Evolutionary conservation across 2,888 invertebrate species (phyloP), one percentile per base, ranked within the genome.

Genomic region (Unio delphinus): DNA sequence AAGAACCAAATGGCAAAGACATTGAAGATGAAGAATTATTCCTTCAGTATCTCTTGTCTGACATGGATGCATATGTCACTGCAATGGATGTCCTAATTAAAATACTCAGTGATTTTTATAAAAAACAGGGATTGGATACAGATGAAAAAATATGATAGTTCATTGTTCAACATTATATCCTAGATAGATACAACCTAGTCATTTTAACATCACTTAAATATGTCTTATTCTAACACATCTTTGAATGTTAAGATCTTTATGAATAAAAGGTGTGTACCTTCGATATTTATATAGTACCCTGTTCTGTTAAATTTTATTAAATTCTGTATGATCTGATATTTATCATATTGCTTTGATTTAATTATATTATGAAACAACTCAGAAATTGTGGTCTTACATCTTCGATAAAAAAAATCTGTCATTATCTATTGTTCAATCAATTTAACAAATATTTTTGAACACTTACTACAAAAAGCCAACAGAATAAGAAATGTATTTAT

Each of bases 91-190:
- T 77, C 28, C 70, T 83, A 8, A 71, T 85, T 18, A 73, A 75
- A 64, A 77, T 81, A 59, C 74, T 87, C n/a, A 75, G 78, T 59
- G 78, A 84, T 55, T 86, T 85, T 61, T 85, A 83, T 67, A 75
- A 66, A n/a, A 68, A 62, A 17, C 77, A 86, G 68, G 65, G 79
- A 61, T 71, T 87, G 11, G 82, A 87, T 72, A 68, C 72, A 4
- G 61, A 80, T 30, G 86, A 87, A 64, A 72, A 74, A 69, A 67
- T 77, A 8, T 76, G 45, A 45, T 11, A 45, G 45, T 45, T 45
- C 45, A 11, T 34, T 34, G 7, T 34, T 34, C 7, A 1, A 45
- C 45, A 11, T 11, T 11, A 45, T 45, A 11, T 11, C 34, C 34
- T 34, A 7, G 34, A 34, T 34, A 7, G 7, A 34, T 34, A 45